Evolutionary conservation across 2,113 vertebrate species (phyloP).

Genomic region (Phrynocephalus versicolor): DNA sequence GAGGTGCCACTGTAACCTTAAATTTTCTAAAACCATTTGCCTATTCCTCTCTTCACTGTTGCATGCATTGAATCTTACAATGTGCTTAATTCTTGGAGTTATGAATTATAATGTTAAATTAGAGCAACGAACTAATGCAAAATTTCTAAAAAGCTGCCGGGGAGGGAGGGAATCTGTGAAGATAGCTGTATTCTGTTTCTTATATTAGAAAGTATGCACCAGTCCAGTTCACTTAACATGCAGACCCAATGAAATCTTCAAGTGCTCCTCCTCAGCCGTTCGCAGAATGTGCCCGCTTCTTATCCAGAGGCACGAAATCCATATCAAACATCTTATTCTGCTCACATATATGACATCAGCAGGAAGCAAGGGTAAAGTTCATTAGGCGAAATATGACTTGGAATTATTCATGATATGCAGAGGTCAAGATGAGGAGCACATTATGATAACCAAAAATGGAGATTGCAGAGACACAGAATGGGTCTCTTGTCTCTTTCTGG

Average conservation of each 20-base stretch:
- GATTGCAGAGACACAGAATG: constrained; percentile 46
- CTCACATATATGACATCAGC: constrained; percentile 2
- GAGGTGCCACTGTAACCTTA: too few relatives aligned
- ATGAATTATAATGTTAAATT: background rate
- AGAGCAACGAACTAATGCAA: background rate
- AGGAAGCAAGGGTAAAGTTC: constrained; percentile 33
- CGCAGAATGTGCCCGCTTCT: background rate
- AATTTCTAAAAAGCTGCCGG: background rate
- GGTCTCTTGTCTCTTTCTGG: constrained; percentile 38
- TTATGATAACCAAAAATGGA: constrained; percentile 54
- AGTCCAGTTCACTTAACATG: background rate
- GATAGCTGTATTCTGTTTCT: background rate
- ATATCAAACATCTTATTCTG: constrained; percentile 9
- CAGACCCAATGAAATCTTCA: background rate
- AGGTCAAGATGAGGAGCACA: background rate
- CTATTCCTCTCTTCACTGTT: background rate
- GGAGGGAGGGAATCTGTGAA: too few relatives aligned
- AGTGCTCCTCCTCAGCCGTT: background rate
- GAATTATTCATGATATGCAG: constrained; percentile 33
- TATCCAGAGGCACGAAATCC: background rate
- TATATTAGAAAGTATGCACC: background rate
- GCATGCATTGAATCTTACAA: background rate
- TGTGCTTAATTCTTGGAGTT: background rate
- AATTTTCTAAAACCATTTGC: too few relatives aligned
- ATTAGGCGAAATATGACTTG: constrained; percentile 15